Percentiles rank a stretch among this genome's conserved stretches.
These are phyloP conservation scores for Ectobius pallidus DNA, from an alignment of 2,888 invertebrate species.

Conservation along the genomic window DNA sequence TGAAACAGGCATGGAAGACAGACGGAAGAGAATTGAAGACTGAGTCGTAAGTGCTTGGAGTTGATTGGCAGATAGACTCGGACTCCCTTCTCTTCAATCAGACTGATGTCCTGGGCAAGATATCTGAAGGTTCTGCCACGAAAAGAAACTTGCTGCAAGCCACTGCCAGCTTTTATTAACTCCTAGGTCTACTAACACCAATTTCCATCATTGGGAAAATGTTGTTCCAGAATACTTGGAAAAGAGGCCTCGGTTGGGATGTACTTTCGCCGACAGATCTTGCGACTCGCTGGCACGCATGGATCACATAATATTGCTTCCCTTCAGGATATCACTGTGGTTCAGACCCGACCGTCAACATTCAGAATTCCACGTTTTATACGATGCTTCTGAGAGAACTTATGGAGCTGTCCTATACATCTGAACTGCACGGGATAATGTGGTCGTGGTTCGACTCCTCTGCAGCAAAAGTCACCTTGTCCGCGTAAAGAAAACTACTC, in stretches of 20 bases:
- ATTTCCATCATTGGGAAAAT: constrained; percentile 6
- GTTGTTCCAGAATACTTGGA: constrained; percentile 4
- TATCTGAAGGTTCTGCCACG: background rate
- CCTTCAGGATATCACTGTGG: background rate
- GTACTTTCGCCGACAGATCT: background rate
- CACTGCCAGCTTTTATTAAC: background rate
- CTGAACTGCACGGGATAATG: background rate
- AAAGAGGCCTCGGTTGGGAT: constrained; percentile 9
- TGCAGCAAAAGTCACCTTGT: background rate
- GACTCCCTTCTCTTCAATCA: too few relatives aligned
- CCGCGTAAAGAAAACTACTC: constrained; percentile 1
- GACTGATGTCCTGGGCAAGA: background rate
- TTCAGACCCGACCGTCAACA: background rate
- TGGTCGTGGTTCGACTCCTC: background rate
- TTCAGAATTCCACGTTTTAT: background rate
- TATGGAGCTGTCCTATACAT: constrained; percentile 11
- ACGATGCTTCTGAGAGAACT: constrained; percentile 3
- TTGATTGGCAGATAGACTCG: background rate
- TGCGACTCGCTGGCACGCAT: constrained; percentile 1
- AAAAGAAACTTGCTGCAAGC: background rate
- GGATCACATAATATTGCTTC: background rate
- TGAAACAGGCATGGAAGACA: background rate
- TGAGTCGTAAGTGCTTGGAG: background rate
- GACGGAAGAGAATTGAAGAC: background rate
- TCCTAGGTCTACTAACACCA: background rate